phyloP scores from a whole-genome alignment of 2,888 invertebrate genomes.

The Cordilura impudica region DNA sequence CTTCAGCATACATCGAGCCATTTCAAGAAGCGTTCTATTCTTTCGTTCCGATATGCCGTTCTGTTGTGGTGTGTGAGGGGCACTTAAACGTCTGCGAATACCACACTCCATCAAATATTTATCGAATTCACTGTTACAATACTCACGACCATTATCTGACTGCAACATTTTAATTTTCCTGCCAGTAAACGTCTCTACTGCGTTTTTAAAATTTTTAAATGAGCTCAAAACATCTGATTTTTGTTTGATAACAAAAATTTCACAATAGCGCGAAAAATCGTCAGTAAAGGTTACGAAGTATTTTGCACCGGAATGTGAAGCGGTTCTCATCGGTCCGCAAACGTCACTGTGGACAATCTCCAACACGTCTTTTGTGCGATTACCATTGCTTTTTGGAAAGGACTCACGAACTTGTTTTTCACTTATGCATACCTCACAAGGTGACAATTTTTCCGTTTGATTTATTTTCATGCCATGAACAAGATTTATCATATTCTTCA shows the following conservation, averaged over 20 bases:
- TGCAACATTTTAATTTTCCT: constrained; percentile 48
- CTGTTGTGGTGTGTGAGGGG: too few species aligned
- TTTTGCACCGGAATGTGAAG: constrained; percentile 23
- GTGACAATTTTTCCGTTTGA: constrained; percentile 25
- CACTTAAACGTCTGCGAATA: constrained; percentile 54
- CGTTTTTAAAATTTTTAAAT: constrained; percentile 51
- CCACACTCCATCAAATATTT: constrained; percentile 40
- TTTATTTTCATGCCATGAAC: constrained; percentile 38
- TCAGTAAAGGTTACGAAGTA: constrained; percentile 51
- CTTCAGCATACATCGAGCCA: constrained; percentile 63
- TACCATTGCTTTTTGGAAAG: constrained; percentile 28
- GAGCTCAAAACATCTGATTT: constrained; percentile 42
- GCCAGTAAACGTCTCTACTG: constrained; percentile 44
- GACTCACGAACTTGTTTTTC: constrained; percentile 41
- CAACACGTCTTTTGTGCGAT: constrained; percentile 36
- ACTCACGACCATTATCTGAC: too few species aligned
- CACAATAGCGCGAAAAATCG: constrained; percentile 46
- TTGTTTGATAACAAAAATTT: constrained; percentile 52
- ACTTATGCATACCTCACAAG: constrained; percentile 38
- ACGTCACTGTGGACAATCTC: constrained; percentile 55
- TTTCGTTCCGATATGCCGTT: constrained; percentile 62
- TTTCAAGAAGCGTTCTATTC: constrained; percentile 63
- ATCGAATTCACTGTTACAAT: constrained; percentile 58
- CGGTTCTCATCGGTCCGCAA: constrained; percentile 44
- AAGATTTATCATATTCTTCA: constrained; percentile 37